Evolutionary conservation across 2,113 vertebrate genomes (phyloP).

Genomic region (Ochotona princeps): DNA sequence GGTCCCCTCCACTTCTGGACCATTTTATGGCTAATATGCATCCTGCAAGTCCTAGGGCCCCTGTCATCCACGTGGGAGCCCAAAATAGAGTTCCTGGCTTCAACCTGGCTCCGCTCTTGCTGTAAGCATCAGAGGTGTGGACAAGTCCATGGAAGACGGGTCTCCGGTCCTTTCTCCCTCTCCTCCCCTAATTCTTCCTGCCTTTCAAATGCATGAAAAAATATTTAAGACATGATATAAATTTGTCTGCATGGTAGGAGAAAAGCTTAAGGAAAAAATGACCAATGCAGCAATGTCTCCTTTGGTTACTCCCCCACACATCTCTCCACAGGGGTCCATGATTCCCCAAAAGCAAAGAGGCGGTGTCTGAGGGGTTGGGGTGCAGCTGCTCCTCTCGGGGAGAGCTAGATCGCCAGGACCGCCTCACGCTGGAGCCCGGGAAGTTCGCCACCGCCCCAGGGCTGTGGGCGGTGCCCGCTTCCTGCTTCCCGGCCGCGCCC

Average conservation of each 20-base stretch:
- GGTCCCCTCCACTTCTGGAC: too few species aligned
- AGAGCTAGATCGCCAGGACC: not conserved
- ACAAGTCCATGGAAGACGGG: too few species aligned
- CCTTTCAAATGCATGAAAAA: too few species aligned
- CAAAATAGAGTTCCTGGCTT: too few species aligned
- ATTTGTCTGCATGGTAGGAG: conserved; percentile 19
- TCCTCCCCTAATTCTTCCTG: too few species aligned
- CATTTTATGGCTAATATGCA: too few species aligned
- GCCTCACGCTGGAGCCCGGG: not conserved
- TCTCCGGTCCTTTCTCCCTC: too few species aligned
- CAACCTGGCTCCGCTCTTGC: too few species aligned
- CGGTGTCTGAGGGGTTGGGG: not conserved
- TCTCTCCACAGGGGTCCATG: too few species aligned
- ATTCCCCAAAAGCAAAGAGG: not conserved
- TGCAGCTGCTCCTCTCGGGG: not conserved
- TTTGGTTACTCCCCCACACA: not conserved
- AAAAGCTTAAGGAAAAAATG: not conserved
- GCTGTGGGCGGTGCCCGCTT: not conserved
- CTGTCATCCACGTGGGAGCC: too few species aligned
- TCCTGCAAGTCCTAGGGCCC: too few species aligned
- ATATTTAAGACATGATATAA: not conserved
- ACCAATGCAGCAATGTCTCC: not conserved
- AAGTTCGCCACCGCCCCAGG: not conserved
- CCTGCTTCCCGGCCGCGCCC: conserved; percentile 10
- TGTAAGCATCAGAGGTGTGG: too few species aligned